These are phyloP conservation scores for Mirza zaza DNA, from an alignment of 2,113 vertebrate genomes.

Conservation along the genomic window DNA sequence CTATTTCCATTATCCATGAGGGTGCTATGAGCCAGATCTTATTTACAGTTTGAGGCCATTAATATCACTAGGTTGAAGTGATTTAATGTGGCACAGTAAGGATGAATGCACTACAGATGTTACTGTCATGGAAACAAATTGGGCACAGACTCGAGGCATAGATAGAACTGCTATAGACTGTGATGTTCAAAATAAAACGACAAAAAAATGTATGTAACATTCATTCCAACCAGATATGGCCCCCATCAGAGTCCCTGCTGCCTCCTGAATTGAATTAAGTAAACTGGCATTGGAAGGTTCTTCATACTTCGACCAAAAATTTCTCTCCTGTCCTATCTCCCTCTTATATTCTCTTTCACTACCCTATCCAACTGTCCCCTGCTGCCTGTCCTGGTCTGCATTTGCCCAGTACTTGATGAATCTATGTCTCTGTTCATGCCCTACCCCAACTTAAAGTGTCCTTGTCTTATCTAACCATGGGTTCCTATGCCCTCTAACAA, in stretches of 20 bases:
- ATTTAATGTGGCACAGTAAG: not conserved
- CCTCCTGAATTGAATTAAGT: not conserved
- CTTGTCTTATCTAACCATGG: not conserved
- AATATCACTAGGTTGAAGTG: conserved; percentile 23
- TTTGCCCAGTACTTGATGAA: not conserved
- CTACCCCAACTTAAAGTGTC: not conserved
- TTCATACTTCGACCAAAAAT: not conserved
- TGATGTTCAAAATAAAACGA: not conserved
- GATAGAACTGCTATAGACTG: not conserved
- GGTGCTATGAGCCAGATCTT: conserved; percentile 18
- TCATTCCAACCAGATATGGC: not conserved
- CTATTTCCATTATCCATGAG: not conserved
- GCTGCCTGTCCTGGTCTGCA: not conserved
- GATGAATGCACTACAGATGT: not conserved
- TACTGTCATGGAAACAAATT: conserved; percentile 51
- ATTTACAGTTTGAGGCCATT: conserved; percentile 18
- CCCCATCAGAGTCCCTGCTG: not conserved
- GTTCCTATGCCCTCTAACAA: not conserved
- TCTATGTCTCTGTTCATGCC: not conserved
- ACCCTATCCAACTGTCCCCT: accelerated
- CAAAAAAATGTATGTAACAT: not conserved
- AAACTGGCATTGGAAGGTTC: not conserved
- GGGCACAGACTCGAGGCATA: not conserved
- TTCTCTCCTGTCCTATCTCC: not conserved
- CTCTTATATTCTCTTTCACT: not conserved